phyloP scores from a whole-genome alignment of 2,797 vertebrate species.

The Gallinago solitaria region DNA sequence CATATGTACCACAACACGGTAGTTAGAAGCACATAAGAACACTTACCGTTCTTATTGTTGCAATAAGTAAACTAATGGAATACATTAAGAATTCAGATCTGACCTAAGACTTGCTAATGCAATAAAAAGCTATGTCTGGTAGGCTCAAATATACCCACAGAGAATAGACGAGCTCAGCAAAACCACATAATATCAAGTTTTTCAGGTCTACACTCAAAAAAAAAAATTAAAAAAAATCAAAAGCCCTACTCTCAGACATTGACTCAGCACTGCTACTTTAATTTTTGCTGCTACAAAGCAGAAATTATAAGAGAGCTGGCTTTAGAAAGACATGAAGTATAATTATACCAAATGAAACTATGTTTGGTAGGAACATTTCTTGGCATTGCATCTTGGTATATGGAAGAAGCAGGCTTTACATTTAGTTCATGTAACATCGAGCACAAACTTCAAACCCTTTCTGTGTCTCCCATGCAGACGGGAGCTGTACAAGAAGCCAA shows the following conservation, averaged over 20 bases:
- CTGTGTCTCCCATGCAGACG: not conserved
- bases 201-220: not conserved
- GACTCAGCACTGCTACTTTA: not conserved
- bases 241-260: not conserved
- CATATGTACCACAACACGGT: not conserved
- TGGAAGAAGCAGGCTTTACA: not conserved
- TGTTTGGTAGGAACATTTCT: not conserved
- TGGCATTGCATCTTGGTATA: not conserved
- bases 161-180: not conserved
- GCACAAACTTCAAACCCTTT: not conserved
- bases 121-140: not conserved
- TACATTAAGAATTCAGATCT: not conserved
- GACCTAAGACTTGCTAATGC: not conserved
- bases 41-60: not conserved
- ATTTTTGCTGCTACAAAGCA: constrained; percentile 1
- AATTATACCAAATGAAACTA: not conserved
- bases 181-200: constrained; percentile 32
- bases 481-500: not conserved
- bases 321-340: not conserved
- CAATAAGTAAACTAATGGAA: not conserved
- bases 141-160: not conserved
- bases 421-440: not conserved
- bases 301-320: constrained; percentile 7
- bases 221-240: not conserved
- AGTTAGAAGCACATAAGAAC: not conserved